A percentile compares a stretch with the other conserved stretches of the same genome.
Evolutionary conservation across 2,797 vertebrate genomes (phyloP).

Genomic region (Clarias fuscus): DNA sequence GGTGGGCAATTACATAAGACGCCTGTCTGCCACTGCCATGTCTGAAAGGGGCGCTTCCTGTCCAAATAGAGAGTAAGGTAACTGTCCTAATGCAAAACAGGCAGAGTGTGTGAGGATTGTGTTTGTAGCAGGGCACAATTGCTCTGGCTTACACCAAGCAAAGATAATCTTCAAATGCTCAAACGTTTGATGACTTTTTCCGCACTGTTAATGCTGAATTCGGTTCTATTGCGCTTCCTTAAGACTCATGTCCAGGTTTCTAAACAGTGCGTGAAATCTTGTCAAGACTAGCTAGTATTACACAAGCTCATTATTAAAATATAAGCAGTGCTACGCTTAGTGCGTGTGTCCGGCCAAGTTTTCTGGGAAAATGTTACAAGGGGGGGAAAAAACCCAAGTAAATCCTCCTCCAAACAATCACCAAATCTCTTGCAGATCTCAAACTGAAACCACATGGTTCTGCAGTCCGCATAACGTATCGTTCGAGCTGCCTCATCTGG

Average conservation of each 20-base stretch:
- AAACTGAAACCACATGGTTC: slow-evolving; percentile 56
- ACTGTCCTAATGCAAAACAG: slow-evolving; percentile 59
- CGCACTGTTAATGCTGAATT: neutral
- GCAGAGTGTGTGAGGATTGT: slow-evolving; percentile 10
- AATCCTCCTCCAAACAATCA: slow-evolving; percentile 53
- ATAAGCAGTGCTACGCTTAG: neutral
- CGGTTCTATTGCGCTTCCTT: slow-evolving; percentile 21
- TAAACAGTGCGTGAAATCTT: slow-evolving; percentile 1
- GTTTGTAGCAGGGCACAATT: neutral
- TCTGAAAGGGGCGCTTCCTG: slow-evolving; percentile 59
- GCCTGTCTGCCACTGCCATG: slow-evolving; percentile 54
- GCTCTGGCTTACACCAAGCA: neutral
- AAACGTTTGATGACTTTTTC: slow-evolving; percentile 32
- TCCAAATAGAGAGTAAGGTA: slow-evolving; percentile 58
- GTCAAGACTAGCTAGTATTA: neutral
- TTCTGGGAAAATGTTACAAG: neutral
- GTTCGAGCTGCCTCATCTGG: slow-evolving; percentile 28
- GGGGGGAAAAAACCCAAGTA: neutral
- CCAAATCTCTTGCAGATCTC: slow-evolving; percentile 40
- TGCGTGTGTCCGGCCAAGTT: neutral
- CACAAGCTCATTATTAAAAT: neutral
- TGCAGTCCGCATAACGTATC: slow-evolving; percentile 25
- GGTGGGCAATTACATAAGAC: slow-evolving; percentile 54
- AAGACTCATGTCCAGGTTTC: neutral
- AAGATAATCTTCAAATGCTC: neutral